phyloP scores from a whole-genome alignment of 2,888 invertebrate species.

The Lagria hirta region DNA sequence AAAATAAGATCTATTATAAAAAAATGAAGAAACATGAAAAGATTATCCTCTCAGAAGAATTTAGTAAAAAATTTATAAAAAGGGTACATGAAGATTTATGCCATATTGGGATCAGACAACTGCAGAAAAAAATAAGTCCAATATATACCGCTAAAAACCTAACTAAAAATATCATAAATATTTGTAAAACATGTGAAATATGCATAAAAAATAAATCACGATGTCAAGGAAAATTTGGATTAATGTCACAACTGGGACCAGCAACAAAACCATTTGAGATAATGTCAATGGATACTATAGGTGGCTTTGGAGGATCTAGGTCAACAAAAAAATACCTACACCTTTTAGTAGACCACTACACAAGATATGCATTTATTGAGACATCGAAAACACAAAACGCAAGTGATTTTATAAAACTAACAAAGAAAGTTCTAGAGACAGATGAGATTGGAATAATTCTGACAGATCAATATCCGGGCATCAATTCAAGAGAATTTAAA shows the following conservation, averaged over 20 bases:
- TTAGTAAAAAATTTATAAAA: constrained; percentile 1
- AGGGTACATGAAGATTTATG: not conserved
- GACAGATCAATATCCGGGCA: constrained; percentile 41
- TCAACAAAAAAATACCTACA: constrained; percentile 46
- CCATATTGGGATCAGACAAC: constrained; percentile 6
- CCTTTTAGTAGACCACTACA: constrained; percentile 41
- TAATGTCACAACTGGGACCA: constrained; percentile 33
- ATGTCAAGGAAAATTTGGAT: constrained; percentile 29
- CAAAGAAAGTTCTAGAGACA: constrained; percentile 31
- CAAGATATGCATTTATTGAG: constrained; percentile 38
- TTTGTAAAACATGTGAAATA: constrained; percentile 24
- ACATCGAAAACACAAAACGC: constrained; percentile 39
- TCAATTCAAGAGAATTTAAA: constrained; percentile 42
- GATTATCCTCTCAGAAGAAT: constrained; percentile 1
- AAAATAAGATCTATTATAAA: not conserved
- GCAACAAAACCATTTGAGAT: constrained; percentile 38
- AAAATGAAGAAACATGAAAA: not conserved
- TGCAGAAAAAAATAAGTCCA: constrained; percentile 6
- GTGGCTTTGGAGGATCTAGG: constrained; percentile 41
- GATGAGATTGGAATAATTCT: no score
- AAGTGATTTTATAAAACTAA: constrained; percentile 39
- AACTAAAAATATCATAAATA: constrained; percentile 15
- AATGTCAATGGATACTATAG: constrained; percentile 41
- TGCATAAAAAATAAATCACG: constrained; percentile 41
- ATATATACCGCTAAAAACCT: constrained; percentile 18